Conservation (phyloP, 2,797 vertebrate species). For the Smutsia gigantea region DNA sequence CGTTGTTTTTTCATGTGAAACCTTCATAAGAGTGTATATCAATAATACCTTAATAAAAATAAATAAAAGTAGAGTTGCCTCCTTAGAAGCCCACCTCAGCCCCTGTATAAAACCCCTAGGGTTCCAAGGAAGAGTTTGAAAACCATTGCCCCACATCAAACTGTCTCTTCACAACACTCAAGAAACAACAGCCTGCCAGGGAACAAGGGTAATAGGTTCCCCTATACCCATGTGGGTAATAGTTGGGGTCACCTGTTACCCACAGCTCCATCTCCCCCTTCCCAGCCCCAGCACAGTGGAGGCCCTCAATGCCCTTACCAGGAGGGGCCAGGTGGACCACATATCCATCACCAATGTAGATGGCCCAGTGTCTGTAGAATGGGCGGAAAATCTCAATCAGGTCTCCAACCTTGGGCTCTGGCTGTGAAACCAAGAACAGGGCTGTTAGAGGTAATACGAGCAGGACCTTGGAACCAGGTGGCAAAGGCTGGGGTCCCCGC, state of each 20-base stretch:
- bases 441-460: not conserved
- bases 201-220: not conserved
- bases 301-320: slow-evolving; percentile 70
- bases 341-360: slow-evolving; percentile 82
- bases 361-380: slow-evolving; percentile 83
- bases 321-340: slow-evolving; percentile 82
- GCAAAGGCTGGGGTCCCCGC: not conserved
- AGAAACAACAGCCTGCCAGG: accelerated
- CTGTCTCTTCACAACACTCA: not conserved
- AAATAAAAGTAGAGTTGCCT: not conserved
- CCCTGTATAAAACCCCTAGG: not conserved
- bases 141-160: not conserved
- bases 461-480: not conserved
- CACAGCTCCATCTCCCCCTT: not conserved
- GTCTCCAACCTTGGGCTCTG: slow-evolving; percentile 82
- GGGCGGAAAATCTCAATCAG: slow-evolving; percentile 84
- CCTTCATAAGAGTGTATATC: too few relatives aligned
- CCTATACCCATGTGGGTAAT: too few relatives aligned
- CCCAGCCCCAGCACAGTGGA: not conserved
- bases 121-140: not conserved
- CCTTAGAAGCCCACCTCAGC: not conserved
- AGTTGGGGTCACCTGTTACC: not conserved
- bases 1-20: too few relatives aligned
- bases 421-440: slow-evolving; percentile 73
- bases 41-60: too few relatives aligned